phyloP scores from a whole-genome alignment of 1,140 invertebrate genomes.

The Drosophila ananassae region DNA sequence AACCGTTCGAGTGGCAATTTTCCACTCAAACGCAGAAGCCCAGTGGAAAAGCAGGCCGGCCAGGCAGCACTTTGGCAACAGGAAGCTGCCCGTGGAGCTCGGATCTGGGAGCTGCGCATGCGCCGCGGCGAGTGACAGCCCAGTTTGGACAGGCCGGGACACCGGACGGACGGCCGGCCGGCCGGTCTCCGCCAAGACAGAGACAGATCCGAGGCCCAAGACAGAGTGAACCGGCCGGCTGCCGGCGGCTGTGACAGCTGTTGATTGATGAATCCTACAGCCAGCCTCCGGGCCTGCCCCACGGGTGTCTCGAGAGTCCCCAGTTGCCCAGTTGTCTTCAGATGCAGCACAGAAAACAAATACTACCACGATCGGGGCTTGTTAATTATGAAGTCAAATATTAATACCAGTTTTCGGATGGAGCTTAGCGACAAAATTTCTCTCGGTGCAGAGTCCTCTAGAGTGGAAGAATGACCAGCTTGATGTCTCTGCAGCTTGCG shows the following conservation, averaged over 20 bases:
- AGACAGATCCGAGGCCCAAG: conserved; percentile 1
- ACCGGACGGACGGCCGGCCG: conserved; percentile 6
- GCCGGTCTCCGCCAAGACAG: neutral
- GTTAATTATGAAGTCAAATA: neutral
- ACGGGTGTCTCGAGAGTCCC: conserved; percentile 26
- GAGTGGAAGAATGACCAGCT: conserved; percentile 14
- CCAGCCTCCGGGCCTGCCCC: conserved; percentile 53
- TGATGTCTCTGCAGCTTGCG: conserved; percentile 46
- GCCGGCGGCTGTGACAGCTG: conserved; percentile 73
- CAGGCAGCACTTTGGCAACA: conserved; percentile 33
- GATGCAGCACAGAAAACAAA: neutral
- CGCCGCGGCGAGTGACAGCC: conserved; percentile 65
- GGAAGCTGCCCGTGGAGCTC: conserved; percentile 46
- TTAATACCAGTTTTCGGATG: no score
- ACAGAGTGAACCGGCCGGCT: conserved; percentile 60
- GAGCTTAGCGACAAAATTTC: neutral
- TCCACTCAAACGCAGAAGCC: conserved; percentile 38
- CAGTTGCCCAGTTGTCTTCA: conserved; percentile 4
- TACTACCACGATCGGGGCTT: neutral
- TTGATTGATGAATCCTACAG: conserved; percentile 82
- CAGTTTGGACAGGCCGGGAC: conserved; percentile 21
- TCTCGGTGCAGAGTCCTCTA: conserved; percentile 16
- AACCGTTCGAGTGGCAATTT: conserved; percentile 71
- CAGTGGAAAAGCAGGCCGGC: conserved; percentile 40
- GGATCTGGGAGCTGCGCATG: conserved; percentile 53